These are phyloP conservation scores for Nemurella pictetii DNA, from an alignment of 2,888 invertebrate species.

Conservation along the genomic window DNA sequence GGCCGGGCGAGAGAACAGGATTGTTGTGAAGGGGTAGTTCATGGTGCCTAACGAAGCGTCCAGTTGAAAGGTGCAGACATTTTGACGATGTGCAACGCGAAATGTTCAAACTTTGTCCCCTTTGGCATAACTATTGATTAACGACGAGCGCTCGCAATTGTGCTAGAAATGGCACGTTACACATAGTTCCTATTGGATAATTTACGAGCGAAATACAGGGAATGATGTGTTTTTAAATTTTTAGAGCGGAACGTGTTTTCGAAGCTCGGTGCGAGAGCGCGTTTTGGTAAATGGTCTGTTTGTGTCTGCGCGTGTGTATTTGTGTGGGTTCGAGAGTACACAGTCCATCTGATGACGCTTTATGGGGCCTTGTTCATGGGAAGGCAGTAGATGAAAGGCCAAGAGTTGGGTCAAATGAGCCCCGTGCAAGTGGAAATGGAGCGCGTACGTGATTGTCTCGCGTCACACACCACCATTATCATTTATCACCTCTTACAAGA, in stretches of 20 bases:
- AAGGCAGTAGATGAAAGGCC: slow-evolving; percentile 16
- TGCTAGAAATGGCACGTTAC: not conserved
- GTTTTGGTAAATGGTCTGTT: not conserved
- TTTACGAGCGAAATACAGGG: not conserved
- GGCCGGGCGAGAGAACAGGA: not conserved
- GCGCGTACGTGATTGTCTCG: slow-evolving; percentile 30
- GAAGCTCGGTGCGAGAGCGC: not conserved
- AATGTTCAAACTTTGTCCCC: not conserved
- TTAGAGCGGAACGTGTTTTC: not conserved
- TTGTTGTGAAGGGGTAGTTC: not conserved
- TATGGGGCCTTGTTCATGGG: slow-evolving; percentile 8
- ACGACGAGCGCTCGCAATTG: not conserved
- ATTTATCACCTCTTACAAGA: slow-evolving; percentile 32
- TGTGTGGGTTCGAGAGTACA: not conserved
- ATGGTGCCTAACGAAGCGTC: not conserved
- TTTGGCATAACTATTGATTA: not conserved
- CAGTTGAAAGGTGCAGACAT: not conserved
- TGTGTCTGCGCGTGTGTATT: not conserved
- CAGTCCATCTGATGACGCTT: slow-evolving; percentile 17
- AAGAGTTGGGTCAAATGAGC: slow-evolving; percentile 27
- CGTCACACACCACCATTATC: slow-evolving; percentile 24
- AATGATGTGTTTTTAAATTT: slow-evolving; percentile 27
- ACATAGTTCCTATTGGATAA: not conserved
- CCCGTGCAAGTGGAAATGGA: slow-evolving; percentile 27
- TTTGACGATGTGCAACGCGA: not conserved